These are phyloP conservation scores for Chloroclysta siterata DNA, from an alignment of 2,888 invertebrate genomes.

Conservation along the genomic window DNA sequence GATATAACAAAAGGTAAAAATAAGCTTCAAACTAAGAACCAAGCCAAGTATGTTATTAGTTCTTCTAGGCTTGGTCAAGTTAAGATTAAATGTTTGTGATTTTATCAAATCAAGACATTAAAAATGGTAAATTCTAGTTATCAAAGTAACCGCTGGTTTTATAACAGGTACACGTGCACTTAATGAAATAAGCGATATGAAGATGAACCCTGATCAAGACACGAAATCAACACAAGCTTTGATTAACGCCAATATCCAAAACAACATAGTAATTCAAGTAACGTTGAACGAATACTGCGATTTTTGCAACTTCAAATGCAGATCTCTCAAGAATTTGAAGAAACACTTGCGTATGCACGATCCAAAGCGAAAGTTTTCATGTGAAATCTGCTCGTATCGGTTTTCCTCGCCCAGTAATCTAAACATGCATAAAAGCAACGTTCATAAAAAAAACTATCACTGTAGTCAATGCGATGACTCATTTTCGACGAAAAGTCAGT, in stretches of 20 bases:
- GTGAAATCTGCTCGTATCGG: background rate
- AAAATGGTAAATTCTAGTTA: background rate
- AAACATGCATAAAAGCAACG: background rate
- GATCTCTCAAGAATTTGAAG: background rate
- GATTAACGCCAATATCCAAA: background rate
- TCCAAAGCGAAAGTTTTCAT: slow-evolving; percentile 1
- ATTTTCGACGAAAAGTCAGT: background rate
- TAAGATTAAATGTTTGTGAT: too few species aligned
- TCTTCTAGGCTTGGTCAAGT: too few species aligned
- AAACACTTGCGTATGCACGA: slow-evolving; percentile 7
- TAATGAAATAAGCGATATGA: background rate
- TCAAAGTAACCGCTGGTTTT: background rate
- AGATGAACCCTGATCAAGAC: background rate
- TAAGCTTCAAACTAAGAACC: background rate
- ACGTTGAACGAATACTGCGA: background rate
- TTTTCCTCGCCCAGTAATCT: background rate
- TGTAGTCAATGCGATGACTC: background rate
- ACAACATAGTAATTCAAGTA: background rate
- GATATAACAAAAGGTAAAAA: background rate
- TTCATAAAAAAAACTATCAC: background rate
- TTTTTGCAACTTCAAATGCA: slow-evolving; percentile 1
- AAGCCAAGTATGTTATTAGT: background rate
- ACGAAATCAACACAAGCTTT: background rate
- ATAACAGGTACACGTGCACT: background rate
- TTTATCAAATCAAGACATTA: too few species aligned